phyloP scores from a whole-genome alignment of 92 coral and sea anemone species.

The Heliopora coerulea region DNA sequence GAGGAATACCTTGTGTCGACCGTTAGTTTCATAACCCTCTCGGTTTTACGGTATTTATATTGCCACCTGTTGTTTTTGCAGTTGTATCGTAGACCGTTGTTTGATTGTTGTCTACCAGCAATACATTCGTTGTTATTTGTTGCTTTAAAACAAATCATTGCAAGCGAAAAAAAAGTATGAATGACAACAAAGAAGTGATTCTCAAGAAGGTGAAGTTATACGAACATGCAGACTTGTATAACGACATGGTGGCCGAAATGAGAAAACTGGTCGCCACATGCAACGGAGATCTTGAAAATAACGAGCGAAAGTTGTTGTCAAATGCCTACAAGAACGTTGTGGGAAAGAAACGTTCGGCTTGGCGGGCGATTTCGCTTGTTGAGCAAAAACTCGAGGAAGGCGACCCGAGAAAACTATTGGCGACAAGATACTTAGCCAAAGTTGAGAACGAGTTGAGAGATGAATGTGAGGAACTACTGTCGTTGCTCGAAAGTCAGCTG shows the following conservation, averaged over 20 bases:
- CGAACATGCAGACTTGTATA: slow-evolving; percentile 23
- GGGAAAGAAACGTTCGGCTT: slow-evolving; percentile 16
- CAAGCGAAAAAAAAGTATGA: background rate
- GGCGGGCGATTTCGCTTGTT: slow-evolving; percentile 5
- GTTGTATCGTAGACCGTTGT: no score
- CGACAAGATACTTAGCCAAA: background rate
- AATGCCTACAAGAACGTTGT: slow-evolving; percentile 31
- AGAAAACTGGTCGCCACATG: background rate
- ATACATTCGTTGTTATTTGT: background rate
- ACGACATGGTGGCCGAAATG: slow-evolving; percentile 13
- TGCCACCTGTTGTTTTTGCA: no score
- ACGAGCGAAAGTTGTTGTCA: slow-evolving; percentile 23
- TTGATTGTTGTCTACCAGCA: background rate
- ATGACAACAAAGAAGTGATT: background rate
- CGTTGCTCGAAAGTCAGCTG: slow-evolving; percentile 2
- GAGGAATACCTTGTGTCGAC: no score
- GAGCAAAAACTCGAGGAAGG: slow-evolving; percentile 8
- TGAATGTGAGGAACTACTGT: slow-evolving; percentile 5
- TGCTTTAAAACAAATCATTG: no score
- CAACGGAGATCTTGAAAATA: background rate
- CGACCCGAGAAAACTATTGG: slow-evolving; percentile 12
- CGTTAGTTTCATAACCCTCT: no score
- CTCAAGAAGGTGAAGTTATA: slow-evolving; percentile 5
- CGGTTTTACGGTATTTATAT: no score
- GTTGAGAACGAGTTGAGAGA: background rate